A percentile compares a stretch with the other conserved stretches of the same genome.
Conservation (phyloP, 2,113 vertebrate species). For the Eulemur rufifrons region DNA sequence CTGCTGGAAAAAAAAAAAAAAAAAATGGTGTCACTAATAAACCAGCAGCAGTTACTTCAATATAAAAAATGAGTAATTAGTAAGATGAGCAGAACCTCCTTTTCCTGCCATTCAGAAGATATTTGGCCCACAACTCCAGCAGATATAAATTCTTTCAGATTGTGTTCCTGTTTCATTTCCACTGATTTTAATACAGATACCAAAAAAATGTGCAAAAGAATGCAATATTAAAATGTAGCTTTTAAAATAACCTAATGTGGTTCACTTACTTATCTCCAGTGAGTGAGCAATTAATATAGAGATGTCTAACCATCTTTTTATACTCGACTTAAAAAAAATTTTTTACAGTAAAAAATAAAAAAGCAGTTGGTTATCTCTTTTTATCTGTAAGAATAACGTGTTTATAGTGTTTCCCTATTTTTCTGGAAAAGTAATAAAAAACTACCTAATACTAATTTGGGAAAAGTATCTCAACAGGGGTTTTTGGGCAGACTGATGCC, state of each 20-base stretch:
- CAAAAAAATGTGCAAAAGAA: too few species aligned
- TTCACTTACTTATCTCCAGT: too few species aligned
- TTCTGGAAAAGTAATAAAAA: background rate
- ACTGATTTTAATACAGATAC: too few species aligned
- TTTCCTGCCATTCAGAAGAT: too few species aligned
- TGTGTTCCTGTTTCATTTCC: too few species aligned
- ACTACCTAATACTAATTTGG: background rate
- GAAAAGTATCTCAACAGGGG: background rate
- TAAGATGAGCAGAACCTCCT: too few species aligned
- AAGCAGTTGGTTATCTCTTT: background rate
- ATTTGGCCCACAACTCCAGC: too few species aligned
- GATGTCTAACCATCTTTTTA: background rate
- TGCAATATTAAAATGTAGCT: too few species aligned
- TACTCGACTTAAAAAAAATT: background rate
- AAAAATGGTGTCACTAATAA: slow-evolving; percentile 79
- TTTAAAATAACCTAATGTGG: too few species aligned
- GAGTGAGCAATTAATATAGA: background rate
- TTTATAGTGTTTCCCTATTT: slow-evolving; percentile 18
- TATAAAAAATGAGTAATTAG: slow-evolving; percentile 46
- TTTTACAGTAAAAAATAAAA: background rate
- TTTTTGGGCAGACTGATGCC: background rate
- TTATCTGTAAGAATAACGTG: background rate
- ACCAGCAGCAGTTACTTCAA: slow-evolving; percentile 59
- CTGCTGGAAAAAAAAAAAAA: slow-evolving; percentile 64
- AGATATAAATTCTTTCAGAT: too few species aligned